phyloP scores from a whole-genome alignment of 1,140 invertebrate species.

The Diplogasteroides magnus region DNA sequence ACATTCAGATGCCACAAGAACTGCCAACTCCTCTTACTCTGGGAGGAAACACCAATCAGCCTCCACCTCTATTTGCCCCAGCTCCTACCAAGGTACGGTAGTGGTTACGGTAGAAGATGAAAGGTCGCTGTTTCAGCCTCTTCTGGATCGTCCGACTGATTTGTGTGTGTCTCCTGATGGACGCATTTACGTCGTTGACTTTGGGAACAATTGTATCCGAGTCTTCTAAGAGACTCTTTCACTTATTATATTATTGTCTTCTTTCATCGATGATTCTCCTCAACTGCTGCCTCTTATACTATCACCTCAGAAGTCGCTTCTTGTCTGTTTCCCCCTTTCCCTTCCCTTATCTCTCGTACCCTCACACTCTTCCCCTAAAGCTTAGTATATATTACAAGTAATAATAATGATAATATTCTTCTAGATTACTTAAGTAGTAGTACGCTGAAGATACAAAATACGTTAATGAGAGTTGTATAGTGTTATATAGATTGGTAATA shows the following conservation, averaged over 20 bases:
- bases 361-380: conserved; percentile 9
- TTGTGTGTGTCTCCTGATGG: conserved; percentile 64
- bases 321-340: not conserved
- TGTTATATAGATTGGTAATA: too few relatives aligned
- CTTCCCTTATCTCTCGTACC: not conserved
- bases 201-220: conserved; percentile 66
- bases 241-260: conserved; percentile 1
- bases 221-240: conserved; percentile 58
- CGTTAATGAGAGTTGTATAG: too few relatives aligned
- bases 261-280: not conserved
- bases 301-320: too few relatives aligned
- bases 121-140: conserved; percentile 4
- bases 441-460: too few relatives aligned
- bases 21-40: conserved; percentile 17
- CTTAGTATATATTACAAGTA: conserved; percentile 9
- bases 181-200: conserved; percentile 65
- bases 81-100: conserved; percentile 4
- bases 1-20: conserved; percentile 34
- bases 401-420: too few relatives aligned
- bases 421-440: too few relatives aligned
- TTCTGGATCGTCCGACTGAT: conserved; percentile 65
- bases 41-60: conserved; percentile 14
- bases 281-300: not conserved
- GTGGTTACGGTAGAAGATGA: not conserved
- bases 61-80: conserved; percentile 1